Conservation (phyloP, 2,888 invertebrate genomes). For the Acanthococcus lagerstroemiae region DNA sequence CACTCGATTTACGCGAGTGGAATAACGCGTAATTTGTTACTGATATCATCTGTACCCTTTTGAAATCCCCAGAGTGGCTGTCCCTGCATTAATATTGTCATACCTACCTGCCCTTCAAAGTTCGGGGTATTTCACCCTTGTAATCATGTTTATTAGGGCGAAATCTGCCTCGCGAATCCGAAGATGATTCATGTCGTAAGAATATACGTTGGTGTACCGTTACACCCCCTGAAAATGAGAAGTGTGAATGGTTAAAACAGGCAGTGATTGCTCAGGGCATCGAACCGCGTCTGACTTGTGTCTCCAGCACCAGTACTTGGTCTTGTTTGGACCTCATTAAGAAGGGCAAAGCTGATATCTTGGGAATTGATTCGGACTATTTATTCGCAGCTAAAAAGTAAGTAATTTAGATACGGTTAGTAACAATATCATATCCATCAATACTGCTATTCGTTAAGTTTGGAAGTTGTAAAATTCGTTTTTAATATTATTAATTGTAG, state of each 20-base stretch:
- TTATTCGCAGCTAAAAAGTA: conserved; percentile 54
- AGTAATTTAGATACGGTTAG: conserved; percentile 35
- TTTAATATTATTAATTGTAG: no score
- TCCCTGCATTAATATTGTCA: no score
- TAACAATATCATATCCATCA: no score
- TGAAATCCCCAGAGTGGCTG: no score
- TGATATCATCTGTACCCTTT: no score
- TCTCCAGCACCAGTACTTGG: conserved; percentile 44
- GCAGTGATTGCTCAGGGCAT: conserved; percentile 50
- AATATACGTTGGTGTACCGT: conserved; percentile 53
- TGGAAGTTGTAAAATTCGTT: background rate
- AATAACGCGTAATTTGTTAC: no score
- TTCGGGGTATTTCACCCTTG: no score
- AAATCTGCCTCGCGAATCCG: conserved; percentile 34
- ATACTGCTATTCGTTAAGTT: no score
- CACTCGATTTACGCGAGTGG: no score
- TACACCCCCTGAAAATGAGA: conserved; percentile 46
- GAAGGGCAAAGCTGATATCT: conserved; percentile 48
- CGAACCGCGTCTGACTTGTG: conserved; percentile 50
- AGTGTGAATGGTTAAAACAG: conserved; percentile 52
- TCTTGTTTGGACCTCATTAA: conserved; percentile 49
- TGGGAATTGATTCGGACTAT: conserved; percentile 52
- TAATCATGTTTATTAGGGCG: conserved; percentile 35
- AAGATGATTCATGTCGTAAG: conserved; percentile 36
- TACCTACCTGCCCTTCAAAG: no score